Conservation (phyloP, 2,888 invertebrate species). For the Toxonevra muliebris region DNA sequence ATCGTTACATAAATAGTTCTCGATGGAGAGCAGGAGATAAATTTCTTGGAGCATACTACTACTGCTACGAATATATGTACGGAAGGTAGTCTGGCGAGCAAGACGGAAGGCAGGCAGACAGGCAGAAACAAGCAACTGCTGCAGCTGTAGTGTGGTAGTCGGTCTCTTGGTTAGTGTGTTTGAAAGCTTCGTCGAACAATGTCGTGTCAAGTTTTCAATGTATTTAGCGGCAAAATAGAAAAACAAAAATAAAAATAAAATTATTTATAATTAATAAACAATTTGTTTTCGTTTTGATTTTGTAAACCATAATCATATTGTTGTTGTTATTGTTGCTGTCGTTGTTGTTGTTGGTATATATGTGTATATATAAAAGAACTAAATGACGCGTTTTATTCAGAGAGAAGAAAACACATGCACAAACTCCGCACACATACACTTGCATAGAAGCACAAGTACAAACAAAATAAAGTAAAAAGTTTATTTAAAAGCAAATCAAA, state of each 20-base stretch:
- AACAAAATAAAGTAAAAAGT: slow-evolving; percentile 14
- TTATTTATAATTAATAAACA: slow-evolving; percentile 14
- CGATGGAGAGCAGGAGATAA: too few relatives aligned
- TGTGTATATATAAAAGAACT: slow-evolving; percentile 29
- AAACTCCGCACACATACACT: slow-evolving; percentile 20
- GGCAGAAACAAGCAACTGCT: too few relatives aligned
- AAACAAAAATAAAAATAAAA: slow-evolving; percentile 8
- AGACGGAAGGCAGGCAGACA: too few relatives aligned
- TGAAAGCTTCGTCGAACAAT: slow-evolving; percentile 42
- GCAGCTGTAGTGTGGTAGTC: too few relatives aligned
- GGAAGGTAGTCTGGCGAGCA: too few relatives aligned
- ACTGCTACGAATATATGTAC: too few relatives aligned
- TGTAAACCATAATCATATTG: not conserved
- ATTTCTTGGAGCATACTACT: too few relatives aligned
- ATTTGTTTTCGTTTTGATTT: slow-evolving; percentile 4
- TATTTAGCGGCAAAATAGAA: slow-evolving; percentile 23
- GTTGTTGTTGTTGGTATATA: slow-evolving; percentile 27
- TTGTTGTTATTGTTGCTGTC: not conserved
- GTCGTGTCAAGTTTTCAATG: slow-evolving; percentile 33
- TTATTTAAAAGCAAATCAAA: slow-evolving; percentile 30
- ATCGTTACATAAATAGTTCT: too few relatives aligned
- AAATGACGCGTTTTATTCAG: slow-evolving; percentile 9
- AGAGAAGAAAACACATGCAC: slow-evolving; percentile 27
- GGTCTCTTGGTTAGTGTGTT: slow-evolving; percentile 33
- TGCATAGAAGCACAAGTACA: not conserved